Percentiles rank a stretch among this genome's conserved stretches.
These are phyloP conservation scores for Glareola pratincola DNA, from an alignment of 2,113 vertebrate genomes.

Conservation along the genomic window DNA sequence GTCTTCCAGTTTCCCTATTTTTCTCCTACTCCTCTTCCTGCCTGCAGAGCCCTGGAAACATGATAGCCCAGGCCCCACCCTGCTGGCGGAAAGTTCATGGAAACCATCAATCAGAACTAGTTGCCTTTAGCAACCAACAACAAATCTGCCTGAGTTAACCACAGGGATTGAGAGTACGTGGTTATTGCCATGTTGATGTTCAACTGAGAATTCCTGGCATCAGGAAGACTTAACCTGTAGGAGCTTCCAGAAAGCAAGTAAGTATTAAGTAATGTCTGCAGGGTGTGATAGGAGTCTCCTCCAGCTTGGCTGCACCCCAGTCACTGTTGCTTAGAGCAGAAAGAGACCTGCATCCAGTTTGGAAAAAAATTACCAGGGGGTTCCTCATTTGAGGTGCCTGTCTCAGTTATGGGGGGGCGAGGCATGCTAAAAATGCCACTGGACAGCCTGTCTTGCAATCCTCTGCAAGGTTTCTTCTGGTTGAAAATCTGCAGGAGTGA, in stretches of 20 bases:
- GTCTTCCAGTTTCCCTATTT: neutral
- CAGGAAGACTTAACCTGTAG: neutral
- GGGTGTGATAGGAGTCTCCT: neutral
- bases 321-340: neutral
- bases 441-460: neutral
- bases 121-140: constrained; percentile 54
- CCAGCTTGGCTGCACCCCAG: neutral
- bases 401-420: neutral
- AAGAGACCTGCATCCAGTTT: neutral
- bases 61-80: neutral
- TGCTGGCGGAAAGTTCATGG: neutral
- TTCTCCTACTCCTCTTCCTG: neutral
- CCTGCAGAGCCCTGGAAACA: neutral
- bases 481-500: neutral
- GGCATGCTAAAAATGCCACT: neutral
- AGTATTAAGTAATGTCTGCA: neutral
- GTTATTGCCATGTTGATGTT: neutral
- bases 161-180: neutral
- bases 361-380: neutral
- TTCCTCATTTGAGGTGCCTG: neutral
- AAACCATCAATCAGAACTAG: neutral
- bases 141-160: neutral
- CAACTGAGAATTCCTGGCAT: neutral
- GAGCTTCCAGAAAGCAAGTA: neutral
- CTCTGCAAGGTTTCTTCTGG: neutral